Evolutionary conservation across 1,140 invertebrate genomes (phyloP), one percentile per base, ranked within the genome.

Genomic region (Zaprionus inermis): DNA sequence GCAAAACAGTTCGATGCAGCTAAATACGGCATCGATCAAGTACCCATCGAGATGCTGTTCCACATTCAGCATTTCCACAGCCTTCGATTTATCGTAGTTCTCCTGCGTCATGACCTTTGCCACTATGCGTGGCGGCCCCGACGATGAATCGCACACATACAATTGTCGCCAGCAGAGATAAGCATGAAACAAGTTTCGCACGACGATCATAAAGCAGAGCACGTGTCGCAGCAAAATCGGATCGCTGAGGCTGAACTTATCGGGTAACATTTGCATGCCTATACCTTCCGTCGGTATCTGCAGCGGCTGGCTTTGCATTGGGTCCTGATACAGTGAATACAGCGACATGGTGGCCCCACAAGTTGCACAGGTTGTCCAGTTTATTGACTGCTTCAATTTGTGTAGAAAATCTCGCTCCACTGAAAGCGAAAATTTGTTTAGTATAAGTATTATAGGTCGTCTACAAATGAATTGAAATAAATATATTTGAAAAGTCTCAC

Each of bases 91-190:
- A 44, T 55, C 5, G 16, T 77, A 86, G 0, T 12, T 34, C 1
- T 55, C 63, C 0, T 5, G 4, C 0, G 82, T 49, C 46, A 82
- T 63, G 0, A 22, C 3, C 1, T 10, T 18, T 3, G 16, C 9
- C 59, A 88, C 24, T 9, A 61, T 1, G 0, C 0, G 1, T 1
- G 82, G 82, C 3, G 69, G 63, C 0, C 1, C 36, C 0, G 0
- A 0, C 0, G 7, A 1, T 0, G 2, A 34, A 0, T 20, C 36
- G 20, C 69, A 70, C 11, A 59, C 0, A 1, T 22, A 24, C 32
- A 86, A 18, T 44, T 86, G 83, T 0, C 83, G 69, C 22, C 56
- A 32, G 55, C 79, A 88, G 7, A 86, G 63, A 18, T 36, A 28
- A 0, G 59, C 20, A 14, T 77, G 56, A 20, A 86, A 86, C 0